A percentile compares a stretch with the other conserved stretches of the same genome.
These are phyloP conservation scores for Falco columbarius DNA, from an alignment of 2,797 vertebrate species.

Conservation along the genomic window DNA sequence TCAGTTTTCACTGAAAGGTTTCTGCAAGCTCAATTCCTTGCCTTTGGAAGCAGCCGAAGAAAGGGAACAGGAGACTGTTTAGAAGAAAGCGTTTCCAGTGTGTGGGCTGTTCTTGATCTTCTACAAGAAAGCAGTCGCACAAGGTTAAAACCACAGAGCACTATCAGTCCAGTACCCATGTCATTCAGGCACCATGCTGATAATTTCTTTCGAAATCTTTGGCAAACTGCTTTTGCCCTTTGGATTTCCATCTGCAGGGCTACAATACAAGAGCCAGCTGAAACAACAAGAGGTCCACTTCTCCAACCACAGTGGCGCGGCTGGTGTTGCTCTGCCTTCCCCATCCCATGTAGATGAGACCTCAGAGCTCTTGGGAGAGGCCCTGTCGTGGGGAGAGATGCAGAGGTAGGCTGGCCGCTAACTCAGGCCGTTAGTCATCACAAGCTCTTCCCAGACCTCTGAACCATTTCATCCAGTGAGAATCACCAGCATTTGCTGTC, in stretches of 20 bases:
- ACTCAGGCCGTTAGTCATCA: not conserved
- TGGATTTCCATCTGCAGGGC: not conserved
- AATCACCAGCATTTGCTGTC: not conserved
- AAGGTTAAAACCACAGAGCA: not conserved
- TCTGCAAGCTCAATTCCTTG: not conserved
- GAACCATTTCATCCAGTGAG: slow-evolving; percentile 4
- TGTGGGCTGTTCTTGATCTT: not conserved
- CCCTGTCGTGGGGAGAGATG: fast-evolving
- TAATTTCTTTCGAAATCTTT: not conserved
- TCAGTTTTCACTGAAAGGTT: not conserved
- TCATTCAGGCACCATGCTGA: not conserved
- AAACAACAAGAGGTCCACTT: not conserved
- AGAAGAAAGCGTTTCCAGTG: not conserved
- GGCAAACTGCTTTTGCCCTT: not conserved
- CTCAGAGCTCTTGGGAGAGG: not conserved
- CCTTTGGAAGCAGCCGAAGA: not conserved
- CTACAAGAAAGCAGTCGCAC: not conserved
- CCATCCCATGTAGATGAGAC: fast-evolving
- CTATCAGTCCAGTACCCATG: not conserved
- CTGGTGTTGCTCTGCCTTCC: not conserved
- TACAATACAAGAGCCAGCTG: not conserved
- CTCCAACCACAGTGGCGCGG: not conserved
- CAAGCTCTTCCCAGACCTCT: not conserved
- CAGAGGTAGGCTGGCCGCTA: not conserved
- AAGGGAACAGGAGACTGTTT: not conserved